Base-by-base conservation (phyloP, 1,140 invertebrate species). In the Ostrea denselamellosa region DNA sequence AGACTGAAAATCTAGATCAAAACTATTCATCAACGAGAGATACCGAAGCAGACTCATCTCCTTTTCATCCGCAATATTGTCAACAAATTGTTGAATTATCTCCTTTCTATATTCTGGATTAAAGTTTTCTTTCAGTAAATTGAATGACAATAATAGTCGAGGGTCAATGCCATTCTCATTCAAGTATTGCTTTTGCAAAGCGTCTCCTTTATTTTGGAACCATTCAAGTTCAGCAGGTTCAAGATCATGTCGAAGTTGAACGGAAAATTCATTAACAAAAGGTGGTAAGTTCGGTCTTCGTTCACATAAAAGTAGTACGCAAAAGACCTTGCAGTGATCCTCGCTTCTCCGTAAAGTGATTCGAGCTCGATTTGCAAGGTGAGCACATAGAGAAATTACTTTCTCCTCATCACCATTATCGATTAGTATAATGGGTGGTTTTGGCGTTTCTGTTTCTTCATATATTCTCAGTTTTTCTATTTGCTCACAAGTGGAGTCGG, bases 331-430 rank as follows among this genome's bases (percentile, higher is more conserved):
- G 87, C 89, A 86, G 17, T 22, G 17, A 14, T 77, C 68, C 34
- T 87, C 83, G 51, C 83, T 77, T 44, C 86, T 77, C 81, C 86
- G 82, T 14, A 83, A 58, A 8, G 88, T 65, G 71, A 88, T 90
- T 7, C 89, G 88, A 77, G 87, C 88, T 86, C 83, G 84, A 10
- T 92, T 89, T 85, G 91, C 89, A 5, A 93, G 44, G 1, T 85
- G 77, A n/a, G 88, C 90, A 58, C 52, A 86, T 10, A 93, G 84
- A 2, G 85, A 52, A 12, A 81, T 52, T 12, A 90, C 25, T 65
- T 90, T 90, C 19, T 93, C 92, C 81, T 92, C 92, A 85, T 93
- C 92, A 52, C 83, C 86, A 89, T 92, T 93, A 71, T 93, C 92
- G 25, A 93, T 85, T 58, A 93, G 77, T 14, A 93, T 71, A 53